Evolutionary conservation across 2,888 invertebrate genomes (phyloP), one percentile per base, ranked within the genome.

Genomic region (Troglohyphantes excavatus): DNA sequence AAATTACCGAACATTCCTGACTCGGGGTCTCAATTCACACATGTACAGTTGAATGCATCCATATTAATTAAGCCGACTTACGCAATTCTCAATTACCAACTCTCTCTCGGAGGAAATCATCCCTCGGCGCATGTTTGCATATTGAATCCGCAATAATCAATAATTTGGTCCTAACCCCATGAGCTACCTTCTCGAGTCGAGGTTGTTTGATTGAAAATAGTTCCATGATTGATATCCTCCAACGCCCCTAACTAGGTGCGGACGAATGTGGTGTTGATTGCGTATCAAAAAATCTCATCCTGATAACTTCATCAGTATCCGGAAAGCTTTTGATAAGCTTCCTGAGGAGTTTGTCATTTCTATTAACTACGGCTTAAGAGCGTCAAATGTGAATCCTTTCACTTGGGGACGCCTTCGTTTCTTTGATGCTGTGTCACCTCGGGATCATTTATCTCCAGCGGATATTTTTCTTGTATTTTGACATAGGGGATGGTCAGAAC

Each of bases 81-180:
- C 53, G 73, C 81, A 23, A 43, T 59, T 81, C 53, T 61, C 88
- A 82, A 88, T 82, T 89, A 89, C 75, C 82, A 76, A 63, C 75
- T 81, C 65, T 81, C 75, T 88, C 88, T 88, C 88, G 9, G 43
- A 82, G 88, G 88, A 89, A 88, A 82, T 89, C 70, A 83, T 88
- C 79, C 65, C 87, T 19, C 65, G 79, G 81, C 73, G 87, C 68
- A 59, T 79, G 72, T 72, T 81, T 70, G 82, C 75, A 89, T 82
- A 75, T 82, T 81, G 67, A 46, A 67, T 43, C 39, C 73, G 82
- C 87, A 81, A 81, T 82, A 82, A 89, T 89, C 88, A 89, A 89
- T 89, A 89, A 89, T 70, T 89, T 68, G 75, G 82, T 83, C 88
- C 88, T 89, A 46, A 83, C 76, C 76, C 75, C 88, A 83, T 89